Conservation (phyloP, 1,140 invertebrate genomes). For the Trichonephila clavata region DNA sequence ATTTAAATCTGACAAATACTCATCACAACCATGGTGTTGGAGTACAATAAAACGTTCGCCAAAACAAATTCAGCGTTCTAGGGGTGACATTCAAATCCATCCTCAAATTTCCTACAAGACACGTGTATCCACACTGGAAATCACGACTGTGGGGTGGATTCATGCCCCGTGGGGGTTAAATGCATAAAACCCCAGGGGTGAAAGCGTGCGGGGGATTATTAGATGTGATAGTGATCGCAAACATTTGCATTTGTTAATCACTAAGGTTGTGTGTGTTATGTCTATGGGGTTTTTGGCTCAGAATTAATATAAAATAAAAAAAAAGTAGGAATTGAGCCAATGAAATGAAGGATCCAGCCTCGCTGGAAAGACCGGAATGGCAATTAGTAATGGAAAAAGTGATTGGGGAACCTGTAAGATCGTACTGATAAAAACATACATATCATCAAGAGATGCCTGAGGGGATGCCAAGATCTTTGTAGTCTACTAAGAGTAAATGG, state of each 20-base stretch:
- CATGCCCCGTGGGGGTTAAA: background rate
- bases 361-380: background rate
- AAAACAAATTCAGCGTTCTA: background rate
- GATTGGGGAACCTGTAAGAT: background rate
- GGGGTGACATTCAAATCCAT: background rate
- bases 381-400: background rate
- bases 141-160: constrained; percentile 5
- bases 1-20: background rate
- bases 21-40: background rate
- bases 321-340: background rate
- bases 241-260: constrained; percentile 62
- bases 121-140: constrained; percentile 12
- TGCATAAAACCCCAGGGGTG: background rate
- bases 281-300: constrained; percentile 52
- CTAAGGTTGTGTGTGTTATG: background rate
- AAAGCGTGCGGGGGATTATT: constrained; percentile 54
- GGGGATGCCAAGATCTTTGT: background rate
- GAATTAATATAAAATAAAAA: background rate
- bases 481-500: background rate
- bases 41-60: background rate
- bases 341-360: background rate
- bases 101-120: background rate
- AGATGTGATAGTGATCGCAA: constrained; percentile 37
- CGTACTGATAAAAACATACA: background rate
- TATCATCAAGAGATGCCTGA: background rate